Base-by-base conservation (phyloP, 2,888 invertebrate genomes). In the Abrostola tripartita region DNA sequence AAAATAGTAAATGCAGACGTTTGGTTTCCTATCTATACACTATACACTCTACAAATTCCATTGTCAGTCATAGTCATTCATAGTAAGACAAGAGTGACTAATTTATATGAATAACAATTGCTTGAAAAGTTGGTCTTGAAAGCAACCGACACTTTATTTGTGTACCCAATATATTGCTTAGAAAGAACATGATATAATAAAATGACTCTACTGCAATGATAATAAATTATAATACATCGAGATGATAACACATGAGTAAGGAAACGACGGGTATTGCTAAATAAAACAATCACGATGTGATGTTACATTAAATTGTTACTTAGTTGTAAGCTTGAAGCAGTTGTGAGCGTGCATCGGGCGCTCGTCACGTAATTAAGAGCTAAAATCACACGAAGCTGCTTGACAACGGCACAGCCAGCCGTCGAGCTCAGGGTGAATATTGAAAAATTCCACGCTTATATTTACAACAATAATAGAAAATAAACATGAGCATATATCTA, bases 1-100 rank as follows among this genome's bases (percentile, higher is more conserved):
- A 85, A 81, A 82, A 69, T 82, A 86, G 74, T 88, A 88, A 88
- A 88, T 88, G 88, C 88, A 85, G 61, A 79, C 70, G 76, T 79
- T 84, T 83, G 78, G 81, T 86, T 80, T 72, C 71, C 75, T 82
- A 84, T 71, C 61, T 71, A 74, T 66, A 44, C 8, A 8, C 37
- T 72, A 65, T 72, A 73, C 68, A 61, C 73, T 70, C 68, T 76
- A 79, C 68, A 64, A 78, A 79, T 80, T 81, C 73, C 80, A 61
- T 76, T 70, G 65, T 82, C 84, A 83, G 76, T 80, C 85, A 76
- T 68, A 72, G 68, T 78, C 68, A 71, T 66, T 73, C 68, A 60
- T 66, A 65, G 56, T 63, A 60, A 61, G 57, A 65, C 53, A 66
- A 68, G 51, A 60, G 59, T 52, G 63, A 70, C 62, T 65, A 56